Conservation (phyloP, 2,888 invertebrate species). For the Himalopsyche anomala region DNA sequence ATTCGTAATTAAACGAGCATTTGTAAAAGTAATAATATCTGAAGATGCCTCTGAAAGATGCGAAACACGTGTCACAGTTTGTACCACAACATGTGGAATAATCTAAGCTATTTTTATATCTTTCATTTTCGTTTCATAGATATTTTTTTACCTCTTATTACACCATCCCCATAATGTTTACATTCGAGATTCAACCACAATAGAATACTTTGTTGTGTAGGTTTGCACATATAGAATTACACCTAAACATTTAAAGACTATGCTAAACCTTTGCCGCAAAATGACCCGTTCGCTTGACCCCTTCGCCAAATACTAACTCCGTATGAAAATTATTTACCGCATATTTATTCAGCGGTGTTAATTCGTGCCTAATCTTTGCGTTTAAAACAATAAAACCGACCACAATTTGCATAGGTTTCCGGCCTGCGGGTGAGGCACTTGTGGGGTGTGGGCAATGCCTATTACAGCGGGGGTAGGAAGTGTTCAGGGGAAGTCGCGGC, state of each 20-base stretch:
- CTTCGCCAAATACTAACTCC: conserved; percentile 59
- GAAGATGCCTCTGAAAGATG: no score
- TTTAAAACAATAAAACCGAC: conserved; percentile 64
- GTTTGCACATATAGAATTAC: neutral
- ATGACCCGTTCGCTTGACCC: conserved; percentile 50
- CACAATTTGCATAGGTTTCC: conserved; percentile 65
- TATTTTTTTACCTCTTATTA: no score
- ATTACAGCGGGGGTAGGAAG: conserved; percentile 37
- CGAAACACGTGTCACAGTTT: no score
- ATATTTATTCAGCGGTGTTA: conserved; percentile 65
- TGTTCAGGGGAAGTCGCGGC: conserved; percentile 27
- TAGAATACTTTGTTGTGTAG: neutral
- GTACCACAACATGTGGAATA: no score
- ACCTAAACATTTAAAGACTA: neutral
- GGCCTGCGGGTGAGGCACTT: conserved; percentile 46
- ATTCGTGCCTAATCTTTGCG: conserved; percentile 66
- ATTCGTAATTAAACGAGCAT: no score
- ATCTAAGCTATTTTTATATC: no score
- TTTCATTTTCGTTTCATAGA: no score
- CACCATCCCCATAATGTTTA: no score
- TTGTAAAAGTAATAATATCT: no score
- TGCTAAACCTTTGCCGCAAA: neutral
- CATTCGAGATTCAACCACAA: neutral
- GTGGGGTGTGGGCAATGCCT: conserved; percentile 19
- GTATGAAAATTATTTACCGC: conserved; percentile 61